Conservation (phyloP, 2,888 invertebrate genomes). For the Rhagophthalmus giganteus region DNA sequence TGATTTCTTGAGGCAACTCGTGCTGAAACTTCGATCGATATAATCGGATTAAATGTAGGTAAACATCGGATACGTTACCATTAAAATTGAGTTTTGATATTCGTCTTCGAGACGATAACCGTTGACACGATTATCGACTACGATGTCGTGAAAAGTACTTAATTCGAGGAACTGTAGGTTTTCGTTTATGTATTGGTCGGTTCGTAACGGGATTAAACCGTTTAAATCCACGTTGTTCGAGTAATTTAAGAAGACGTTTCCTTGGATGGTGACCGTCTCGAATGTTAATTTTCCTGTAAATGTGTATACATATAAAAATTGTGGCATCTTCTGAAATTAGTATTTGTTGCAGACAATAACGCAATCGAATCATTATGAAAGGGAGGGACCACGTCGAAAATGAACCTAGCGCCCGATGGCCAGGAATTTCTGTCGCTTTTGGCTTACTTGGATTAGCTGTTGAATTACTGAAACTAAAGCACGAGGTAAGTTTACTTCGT, state of each 20-base stretch:
- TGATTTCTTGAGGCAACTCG: constrained; percentile 50
- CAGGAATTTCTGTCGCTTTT: too few relatives aligned
- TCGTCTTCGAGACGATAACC: constrained; percentile 53
- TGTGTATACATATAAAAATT: constrained; percentile 1
- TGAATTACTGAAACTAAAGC: too few relatives aligned
- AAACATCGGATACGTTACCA: constrained; percentile 56
- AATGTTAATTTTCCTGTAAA: constrained; percentile 55
- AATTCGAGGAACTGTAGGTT: constrained; percentile 51
- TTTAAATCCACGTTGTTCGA: constrained; percentile 57
- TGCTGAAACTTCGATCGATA: constrained; percentile 32
- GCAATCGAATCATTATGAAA: too few relatives aligned
- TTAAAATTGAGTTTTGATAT: constrained; percentile 56
- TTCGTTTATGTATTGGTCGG: constrained; percentile 54
- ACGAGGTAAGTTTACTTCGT: too few relatives aligned
- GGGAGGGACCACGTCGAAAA: too few relatives aligned
- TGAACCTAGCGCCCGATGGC: too few relatives aligned
- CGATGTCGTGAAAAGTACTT: constrained; percentile 40
- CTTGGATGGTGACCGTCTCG: constrained; percentile 52
- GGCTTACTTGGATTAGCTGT: too few relatives aligned
- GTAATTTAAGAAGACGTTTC: constrained; percentile 50
- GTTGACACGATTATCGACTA: constrained; percentile 53
- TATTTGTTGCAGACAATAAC: too few relatives aligned
- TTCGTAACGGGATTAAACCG: constrained; percentile 55
- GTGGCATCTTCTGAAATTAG: too few relatives aligned
- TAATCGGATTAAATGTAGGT: neutral